phyloP scores from a whole-genome alignment of 2,797 vertebrate species.

The Chelonia mydas region DNA sequence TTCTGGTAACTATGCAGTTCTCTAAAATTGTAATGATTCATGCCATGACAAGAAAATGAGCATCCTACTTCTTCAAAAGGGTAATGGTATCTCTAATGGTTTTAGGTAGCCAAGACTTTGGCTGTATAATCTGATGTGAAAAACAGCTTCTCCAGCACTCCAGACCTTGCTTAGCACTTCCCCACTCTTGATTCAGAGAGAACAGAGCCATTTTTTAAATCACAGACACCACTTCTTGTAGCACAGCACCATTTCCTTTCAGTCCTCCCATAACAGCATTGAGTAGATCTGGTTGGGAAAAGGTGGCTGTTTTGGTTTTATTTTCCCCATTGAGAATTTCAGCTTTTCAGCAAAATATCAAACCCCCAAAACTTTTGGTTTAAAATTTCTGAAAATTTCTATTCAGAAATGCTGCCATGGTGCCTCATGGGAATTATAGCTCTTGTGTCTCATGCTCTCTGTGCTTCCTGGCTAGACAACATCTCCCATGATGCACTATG shows the following conservation, averaged over 20 bases:
- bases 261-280: background rate
- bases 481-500: background rate
- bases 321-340: background rate
- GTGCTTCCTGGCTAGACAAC: background rate
- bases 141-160: accelerated
- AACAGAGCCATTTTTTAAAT: background rate
- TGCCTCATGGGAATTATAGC: background rate
- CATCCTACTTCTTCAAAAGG: background rate
- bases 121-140: background rate
- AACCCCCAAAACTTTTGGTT: background rate
- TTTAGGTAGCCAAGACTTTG: background rate
- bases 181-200: background rate
- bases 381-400: background rate
- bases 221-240: background rate
- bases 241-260: accelerated
- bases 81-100: accelerated
- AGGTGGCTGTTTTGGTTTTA: background rate
- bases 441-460: accelerated
- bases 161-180: background rate
- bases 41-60: background rate
- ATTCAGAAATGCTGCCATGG: background rate
- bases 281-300: background rate
- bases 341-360: background rate
- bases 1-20: background rate
- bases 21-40: background rate